Percentiles rank a stretch among this genome's conserved stretches.
Conservation (phyloP, 2,888 invertebrate species). For the Theodoxus fluviatilis region DNA sequence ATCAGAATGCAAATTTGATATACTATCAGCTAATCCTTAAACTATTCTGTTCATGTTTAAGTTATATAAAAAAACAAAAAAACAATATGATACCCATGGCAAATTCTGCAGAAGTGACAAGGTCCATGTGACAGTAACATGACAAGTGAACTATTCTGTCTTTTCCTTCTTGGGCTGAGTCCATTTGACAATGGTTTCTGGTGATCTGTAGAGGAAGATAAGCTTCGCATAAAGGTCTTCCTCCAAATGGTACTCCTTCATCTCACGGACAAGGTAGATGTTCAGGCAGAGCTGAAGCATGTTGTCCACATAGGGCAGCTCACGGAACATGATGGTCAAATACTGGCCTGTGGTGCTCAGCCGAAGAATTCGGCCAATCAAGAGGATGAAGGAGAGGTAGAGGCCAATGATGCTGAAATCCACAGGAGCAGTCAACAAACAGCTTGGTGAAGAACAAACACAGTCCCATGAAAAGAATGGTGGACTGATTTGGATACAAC, state of each 20-base stretch:
- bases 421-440: too few relatives aligned
- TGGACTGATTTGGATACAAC: too few relatives aligned
- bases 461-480: too few relatives aligned
- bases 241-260: constrained; percentile 88
- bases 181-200: constrained; percentile 90
- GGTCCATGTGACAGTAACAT: not conserved
- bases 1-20: too few relatives aligned
- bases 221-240: constrained; percentile 98
- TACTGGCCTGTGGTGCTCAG: constrained; percentile 85
- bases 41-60: too few relatives aligned
- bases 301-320: constrained; percentile 72
- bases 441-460: too few relatives aligned
- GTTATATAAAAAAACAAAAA: not conserved
- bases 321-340: constrained; percentile 75
- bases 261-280: constrained; percentile 84
- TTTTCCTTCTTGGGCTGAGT: constrained; percentile 61
- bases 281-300: constrained; percentile 70
- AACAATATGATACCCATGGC: not conserved
- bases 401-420: constrained; percentile 88
- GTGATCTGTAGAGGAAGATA: constrained; percentile 94
- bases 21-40: too few relatives aligned
- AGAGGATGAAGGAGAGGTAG: constrained; percentile 93
- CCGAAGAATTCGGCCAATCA: constrained; percentile 89
- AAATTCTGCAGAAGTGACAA: not conserved
- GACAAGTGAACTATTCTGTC: not conserved